Evolutionary conservation across 2,113 vertebrate genomes (phyloP).

Genomic region (Meleagris gallopavo): DNA sequence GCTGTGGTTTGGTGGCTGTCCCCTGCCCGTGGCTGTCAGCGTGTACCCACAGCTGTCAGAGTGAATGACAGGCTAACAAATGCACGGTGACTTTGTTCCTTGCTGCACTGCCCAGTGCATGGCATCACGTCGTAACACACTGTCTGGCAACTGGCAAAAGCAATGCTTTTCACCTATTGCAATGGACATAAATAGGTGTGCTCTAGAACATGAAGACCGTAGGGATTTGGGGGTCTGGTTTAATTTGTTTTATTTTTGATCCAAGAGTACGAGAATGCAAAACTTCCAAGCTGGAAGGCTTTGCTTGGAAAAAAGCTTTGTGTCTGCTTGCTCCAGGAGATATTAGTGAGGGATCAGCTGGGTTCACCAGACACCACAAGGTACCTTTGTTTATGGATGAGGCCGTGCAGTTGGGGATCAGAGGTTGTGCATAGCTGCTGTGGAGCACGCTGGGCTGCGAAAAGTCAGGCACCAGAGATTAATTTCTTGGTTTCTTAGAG

Average conservation of each 20-base stretch:
- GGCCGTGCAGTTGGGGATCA: constrained; percentile 51
- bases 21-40: constrained; percentile 17
- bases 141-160: neutral
- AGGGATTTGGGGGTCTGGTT: neutral
- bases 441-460: constrained; percentile 36
- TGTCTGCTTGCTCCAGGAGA: neutral
- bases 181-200: neutral
- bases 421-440: constrained; percentile 62
- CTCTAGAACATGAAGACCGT: neutral
- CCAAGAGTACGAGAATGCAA: neutral
- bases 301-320: too few relatives aligned
- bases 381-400: constrained; percentile 66
- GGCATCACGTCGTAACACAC: neutral
- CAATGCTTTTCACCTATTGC: neutral
- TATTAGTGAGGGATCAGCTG: neutral
- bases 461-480: constrained; percentile 62
- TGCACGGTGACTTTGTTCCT: neutral
- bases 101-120: neutral
- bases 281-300: neutral
- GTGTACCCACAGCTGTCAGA: neutral
- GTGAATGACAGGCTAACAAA: constrained; percentile 66
- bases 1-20: constrained; percentile 48
- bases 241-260: neutral
- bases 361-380: constrained; percentile 21
- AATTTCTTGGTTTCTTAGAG: constrained; percentile 76